These are phyloP conservation scores for Balanococcus diminutus DNA, from an alignment of 2,888 invertebrate genomes.

Conservation along the genomic window DNA sequence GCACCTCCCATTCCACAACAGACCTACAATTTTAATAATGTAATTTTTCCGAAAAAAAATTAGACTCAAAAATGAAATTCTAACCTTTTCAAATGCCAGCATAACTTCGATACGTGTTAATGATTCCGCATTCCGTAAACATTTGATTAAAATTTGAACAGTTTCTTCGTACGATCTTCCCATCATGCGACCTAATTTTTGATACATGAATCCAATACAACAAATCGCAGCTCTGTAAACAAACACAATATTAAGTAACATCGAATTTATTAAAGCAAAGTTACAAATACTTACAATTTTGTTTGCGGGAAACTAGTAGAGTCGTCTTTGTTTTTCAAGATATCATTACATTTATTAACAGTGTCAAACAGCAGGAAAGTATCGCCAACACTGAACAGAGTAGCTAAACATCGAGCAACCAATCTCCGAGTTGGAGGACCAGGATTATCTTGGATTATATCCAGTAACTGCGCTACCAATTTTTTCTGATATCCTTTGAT, in stretches of 20 bases:
- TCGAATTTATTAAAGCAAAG: neutral
- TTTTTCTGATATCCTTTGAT: slow-evolving; percentile 96
- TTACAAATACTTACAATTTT: slow-evolving; percentile 75
- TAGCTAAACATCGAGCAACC: slow-evolving; percentile 89
- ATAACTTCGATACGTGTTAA: slow-evolving; percentile 96
- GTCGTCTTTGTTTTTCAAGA: slow-evolving; percentile 95
- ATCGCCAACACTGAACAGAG: slow-evolving; percentile 95
- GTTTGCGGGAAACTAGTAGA: slow-evolving; percentile 94
- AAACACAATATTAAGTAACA: slow-evolving; percentile 44
- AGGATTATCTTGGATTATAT: slow-evolving; percentile 85
- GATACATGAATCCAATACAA: slow-evolving; percentile 96
- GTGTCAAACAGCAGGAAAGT: slow-evolving; percentile 96
- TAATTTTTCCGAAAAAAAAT: neutral
- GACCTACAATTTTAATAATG: slow-evolving; percentile 66
- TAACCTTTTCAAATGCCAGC: slow-evolving; percentile 92
- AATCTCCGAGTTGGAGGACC: slow-evolving; percentile 93
- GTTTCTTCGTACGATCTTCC: slow-evolving; percentile 98
- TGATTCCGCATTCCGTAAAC: slow-evolving; percentile 91
- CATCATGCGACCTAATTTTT: slow-evolving; percentile 97
- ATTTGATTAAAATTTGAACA: slow-evolving; percentile 86
- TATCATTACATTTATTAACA: slow-evolving; percentile 97
- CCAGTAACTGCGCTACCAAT: slow-evolving; percentile 89
- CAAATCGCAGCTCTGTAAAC: slow-evolving; percentile 87
- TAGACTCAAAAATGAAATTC: neutral
- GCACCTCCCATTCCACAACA: slow-evolving; percentile 95